Evolutionary conservation across 2,888 invertebrate species (phyloP).

Genomic region (Drepanosiphum platanoidis): DNA sequence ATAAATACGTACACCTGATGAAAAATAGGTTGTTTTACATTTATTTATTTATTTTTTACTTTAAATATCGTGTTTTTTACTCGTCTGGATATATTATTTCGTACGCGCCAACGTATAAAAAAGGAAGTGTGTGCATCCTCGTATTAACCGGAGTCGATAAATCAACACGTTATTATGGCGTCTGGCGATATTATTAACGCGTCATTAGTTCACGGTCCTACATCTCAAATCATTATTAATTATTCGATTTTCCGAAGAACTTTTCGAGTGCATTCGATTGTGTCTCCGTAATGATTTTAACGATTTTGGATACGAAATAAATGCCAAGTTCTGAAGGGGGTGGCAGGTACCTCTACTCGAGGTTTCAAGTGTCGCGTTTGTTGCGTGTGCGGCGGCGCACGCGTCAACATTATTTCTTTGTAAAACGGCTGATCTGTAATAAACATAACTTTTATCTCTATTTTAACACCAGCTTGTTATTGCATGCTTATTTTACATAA

Average conservation of each 20-base stretch:
- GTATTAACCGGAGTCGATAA: no score
- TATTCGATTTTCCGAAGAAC: not conserved
- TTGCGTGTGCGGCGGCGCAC: not conserved
- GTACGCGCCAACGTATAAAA: no score
- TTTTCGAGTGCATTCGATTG: not conserved
- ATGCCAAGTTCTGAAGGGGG: not conserved
- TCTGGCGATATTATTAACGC: not conserved
- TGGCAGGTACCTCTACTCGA: no score
- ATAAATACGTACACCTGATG: no score
- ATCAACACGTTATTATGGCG: not conserved
- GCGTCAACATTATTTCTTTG: not conserved
- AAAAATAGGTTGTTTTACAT: no score
- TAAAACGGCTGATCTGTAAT: not conserved
- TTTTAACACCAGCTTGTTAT: slow-evolving; percentile 16
- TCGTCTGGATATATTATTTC: no score
- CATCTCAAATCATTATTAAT: not conserved
- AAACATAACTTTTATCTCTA: not conserved
- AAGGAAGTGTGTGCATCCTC: no score
- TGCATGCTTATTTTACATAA: not conserved
- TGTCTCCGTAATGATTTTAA: not conserved
- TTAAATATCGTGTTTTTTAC: no score
- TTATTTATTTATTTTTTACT: no score
- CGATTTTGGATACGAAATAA: not conserved
- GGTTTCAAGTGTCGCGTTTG: not conserved
- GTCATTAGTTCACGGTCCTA: not conserved